These are phyloP conservation scores for Clarias laeviceps DNA, from an alignment of 2,797 vertebrate species.

Conservation along the genomic window DNA sequence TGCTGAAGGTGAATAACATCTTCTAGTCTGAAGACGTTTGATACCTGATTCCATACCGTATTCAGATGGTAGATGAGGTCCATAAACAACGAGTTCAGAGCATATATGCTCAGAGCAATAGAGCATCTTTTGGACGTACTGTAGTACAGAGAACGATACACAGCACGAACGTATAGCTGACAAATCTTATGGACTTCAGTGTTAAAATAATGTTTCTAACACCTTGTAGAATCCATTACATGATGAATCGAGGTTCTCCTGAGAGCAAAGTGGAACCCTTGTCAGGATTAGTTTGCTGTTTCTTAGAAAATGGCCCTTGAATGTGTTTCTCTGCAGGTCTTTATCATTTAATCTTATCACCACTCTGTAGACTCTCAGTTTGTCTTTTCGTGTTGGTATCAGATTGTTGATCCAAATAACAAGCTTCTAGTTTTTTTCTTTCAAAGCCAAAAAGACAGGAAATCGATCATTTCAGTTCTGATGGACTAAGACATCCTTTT, in stretches of 20 bases:
- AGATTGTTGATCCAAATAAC: slow-evolving; percentile 18
- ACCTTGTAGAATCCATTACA: background rate
- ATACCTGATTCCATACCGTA: background rate
- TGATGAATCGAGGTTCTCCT: background rate
- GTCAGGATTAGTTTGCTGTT: background rate
- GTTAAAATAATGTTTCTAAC: background rate
- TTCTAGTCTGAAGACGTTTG: background rate
- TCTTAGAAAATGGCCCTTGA: background rate
- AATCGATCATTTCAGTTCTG: slow-evolving; percentile 6
- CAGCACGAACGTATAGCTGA: background rate
- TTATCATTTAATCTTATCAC: background rate
- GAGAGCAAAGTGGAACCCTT: background rate
- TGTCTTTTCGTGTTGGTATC: slow-evolving; percentile 5
- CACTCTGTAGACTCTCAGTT: background rate
- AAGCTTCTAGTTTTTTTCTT: background rate
- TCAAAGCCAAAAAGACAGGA: slow-evolving; percentile 7
- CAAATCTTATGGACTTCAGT: background rate
- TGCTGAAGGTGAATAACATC: background rate
- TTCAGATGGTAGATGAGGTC: background rate
- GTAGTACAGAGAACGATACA: background rate
- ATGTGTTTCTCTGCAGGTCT: background rate
- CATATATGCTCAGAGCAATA: background rate
- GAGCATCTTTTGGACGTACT: background rate
- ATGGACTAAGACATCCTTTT: background rate
- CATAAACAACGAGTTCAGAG: background rate